Percentiles rank a stretch among this genome's conserved stretches.
Conservation (phyloP, 2,888 invertebrate species). For the Cosmopolites sordidus region DNA sequence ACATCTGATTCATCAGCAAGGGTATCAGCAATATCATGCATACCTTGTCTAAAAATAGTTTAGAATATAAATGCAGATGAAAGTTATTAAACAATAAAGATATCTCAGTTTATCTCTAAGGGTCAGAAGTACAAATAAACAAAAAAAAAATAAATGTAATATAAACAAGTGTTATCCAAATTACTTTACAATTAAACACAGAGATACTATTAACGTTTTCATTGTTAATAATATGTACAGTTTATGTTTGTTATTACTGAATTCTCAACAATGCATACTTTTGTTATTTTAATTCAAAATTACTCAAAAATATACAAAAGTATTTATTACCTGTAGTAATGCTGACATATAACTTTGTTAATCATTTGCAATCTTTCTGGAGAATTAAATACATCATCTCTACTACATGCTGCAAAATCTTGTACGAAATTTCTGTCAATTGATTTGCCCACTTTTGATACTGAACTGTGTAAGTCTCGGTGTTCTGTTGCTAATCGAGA, state of each 20-base stretch:
- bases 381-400: slow-evolving; percentile 71
- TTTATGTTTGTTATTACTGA: no score
- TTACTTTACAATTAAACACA: no score
- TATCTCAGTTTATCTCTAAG: no score
- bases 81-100: no score
- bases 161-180: no score
- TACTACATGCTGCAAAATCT: slow-evolving; percentile 84
- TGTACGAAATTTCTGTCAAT: slow-evolving; percentile 93
- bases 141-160: no score
- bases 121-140: no score
- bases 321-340: slow-evolving; percentile 62
- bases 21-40: slow-evolving; percentile 87
- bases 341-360: slow-evolving; percentile 91
- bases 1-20: slow-evolving; percentile 69
- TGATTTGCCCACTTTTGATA: slow-evolving; percentile 93
- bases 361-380: slow-evolving; percentile 64
- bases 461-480: slow-evolving; percentile 71
- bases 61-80: slow-evolving; percentile 1
- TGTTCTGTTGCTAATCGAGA: slow-evolving; percentile 83
- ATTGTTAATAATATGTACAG: no score
- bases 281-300: neutral
- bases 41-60: slow-evolving; percentile 66
- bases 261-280: no score
- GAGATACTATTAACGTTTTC: no score
- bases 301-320: neutral